phyloP scores from a whole-genome alignment of 2,113 vertebrate species.

The Oryzias javanicus region DNA sequence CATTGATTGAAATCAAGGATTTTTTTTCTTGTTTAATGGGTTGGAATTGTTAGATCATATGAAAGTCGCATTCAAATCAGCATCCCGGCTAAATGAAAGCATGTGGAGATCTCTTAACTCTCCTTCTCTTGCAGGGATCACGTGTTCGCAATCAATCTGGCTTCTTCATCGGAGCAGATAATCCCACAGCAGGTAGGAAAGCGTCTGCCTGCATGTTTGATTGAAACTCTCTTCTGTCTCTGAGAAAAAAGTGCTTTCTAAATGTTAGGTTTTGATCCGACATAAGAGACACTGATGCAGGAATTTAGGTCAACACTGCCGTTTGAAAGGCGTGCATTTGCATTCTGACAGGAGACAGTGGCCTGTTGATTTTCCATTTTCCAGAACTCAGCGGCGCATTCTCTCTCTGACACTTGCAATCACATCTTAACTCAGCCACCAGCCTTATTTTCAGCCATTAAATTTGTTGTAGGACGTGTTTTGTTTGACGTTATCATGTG shows the following conservation, averaged over 20 bases:
- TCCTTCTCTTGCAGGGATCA: slow-evolving; percentile 81
- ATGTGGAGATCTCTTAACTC: slow-evolving; percentile 9
- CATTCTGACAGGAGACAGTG: background rate
- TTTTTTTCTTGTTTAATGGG: background rate
- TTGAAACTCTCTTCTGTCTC: background rate
- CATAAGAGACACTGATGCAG: background rate
- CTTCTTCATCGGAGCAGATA: slow-evolving; percentile 77
- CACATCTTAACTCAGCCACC: background rate
- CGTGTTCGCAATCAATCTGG: slow-evolving; percentile 88
- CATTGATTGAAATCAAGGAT: background rate
- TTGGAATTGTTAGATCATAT: slow-evolving; percentile 4
- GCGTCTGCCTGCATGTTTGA: background rate
- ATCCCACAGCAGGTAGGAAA: slow-evolving; percentile 83
- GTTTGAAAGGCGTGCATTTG: background rate
- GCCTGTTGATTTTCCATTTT: slow-evolving; percentile 4
- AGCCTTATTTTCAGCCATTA: background rate
- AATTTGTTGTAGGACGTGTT: background rate
- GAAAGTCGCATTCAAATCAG: slow-evolving; percentile 4
- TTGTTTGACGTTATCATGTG: background rate
- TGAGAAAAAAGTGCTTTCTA: background rate
- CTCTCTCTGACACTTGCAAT: background rate
- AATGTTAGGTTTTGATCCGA: background rate
- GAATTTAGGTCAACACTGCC: background rate
- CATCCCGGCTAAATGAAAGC: background rate
- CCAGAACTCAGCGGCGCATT: background rate